phyloP scores from a whole-genome alignment of 2,797 vertebrate species.

The Hipposideros larvatus region DNA sequence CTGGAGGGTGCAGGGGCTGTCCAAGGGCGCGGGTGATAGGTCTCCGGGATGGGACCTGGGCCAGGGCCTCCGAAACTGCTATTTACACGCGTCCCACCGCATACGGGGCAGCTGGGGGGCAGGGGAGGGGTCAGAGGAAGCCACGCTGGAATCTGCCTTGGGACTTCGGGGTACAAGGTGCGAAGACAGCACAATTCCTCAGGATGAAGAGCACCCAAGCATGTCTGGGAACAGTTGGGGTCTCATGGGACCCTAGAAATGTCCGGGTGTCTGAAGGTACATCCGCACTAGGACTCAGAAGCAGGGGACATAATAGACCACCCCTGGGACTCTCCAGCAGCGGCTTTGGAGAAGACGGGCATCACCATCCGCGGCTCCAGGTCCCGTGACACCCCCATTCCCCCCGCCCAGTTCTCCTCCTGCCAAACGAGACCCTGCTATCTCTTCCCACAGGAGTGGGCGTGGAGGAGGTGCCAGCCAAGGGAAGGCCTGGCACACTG shows the following conservation, averaged over 20 bases:
- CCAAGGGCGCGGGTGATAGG: background rate
- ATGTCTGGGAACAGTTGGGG: background rate
- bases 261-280: background rate
- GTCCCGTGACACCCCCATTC: fast-evolving
- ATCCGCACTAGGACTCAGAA: background rate
- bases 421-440: background rate
- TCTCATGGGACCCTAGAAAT: background rate
- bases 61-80: background rate
- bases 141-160: background rate
- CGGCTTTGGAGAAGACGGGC: background rate
- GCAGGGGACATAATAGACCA: background rate
- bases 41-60: background rate
- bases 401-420: background rate
- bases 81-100: background rate
- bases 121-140: background rate
- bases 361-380: background rate
- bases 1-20: fast-evolving
- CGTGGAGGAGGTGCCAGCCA: background rate
- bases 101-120: background rate
- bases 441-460: background rate
- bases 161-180: background rate
- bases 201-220: background rate
- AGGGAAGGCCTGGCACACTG: background rate
- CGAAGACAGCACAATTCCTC: background rate
- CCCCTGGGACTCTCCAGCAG: background rate